phyloP scores from a whole-genome alignment of 1,140 invertebrate species.

The Venustaconcha ellipsiformis region DNA sequence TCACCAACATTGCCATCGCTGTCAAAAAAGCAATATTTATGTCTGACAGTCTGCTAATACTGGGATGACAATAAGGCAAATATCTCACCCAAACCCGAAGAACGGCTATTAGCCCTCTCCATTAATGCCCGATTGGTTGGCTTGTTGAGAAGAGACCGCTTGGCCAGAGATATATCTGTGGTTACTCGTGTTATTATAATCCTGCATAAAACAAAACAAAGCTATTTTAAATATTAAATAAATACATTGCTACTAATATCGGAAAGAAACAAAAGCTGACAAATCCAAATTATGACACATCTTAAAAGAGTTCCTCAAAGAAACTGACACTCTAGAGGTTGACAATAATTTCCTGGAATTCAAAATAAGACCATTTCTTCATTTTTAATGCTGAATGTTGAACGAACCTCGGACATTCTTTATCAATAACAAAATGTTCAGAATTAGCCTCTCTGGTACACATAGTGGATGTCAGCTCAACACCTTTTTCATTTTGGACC shows the following conservation, averaged over 20 bases:
- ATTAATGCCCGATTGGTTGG: constrained; percentile 95
- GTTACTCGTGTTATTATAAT: constrained; percentile 99
- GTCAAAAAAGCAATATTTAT: neutral
- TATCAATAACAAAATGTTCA: too few relatives aligned
- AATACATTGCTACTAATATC: neutral
- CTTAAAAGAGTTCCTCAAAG: neutral
- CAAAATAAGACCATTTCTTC: too few relatives aligned
- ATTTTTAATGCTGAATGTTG: too few relatives aligned
- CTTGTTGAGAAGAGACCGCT: constrained; percentile 98
- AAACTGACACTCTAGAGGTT: neutral
- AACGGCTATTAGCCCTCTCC: constrained; percentile 91
- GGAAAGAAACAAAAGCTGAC: neutral
- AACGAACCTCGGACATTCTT: too few relatives aligned
- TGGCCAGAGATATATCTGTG: constrained; percentile 99
- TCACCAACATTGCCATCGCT: too few relatives aligned
- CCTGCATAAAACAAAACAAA: constrained; percentile 72
- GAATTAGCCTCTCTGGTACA: too few relatives aligned
- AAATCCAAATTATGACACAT: neutral
- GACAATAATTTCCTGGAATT: too few relatives aligned
- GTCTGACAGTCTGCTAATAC: neutral
- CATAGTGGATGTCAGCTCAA: too few relatives aligned
- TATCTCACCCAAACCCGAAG: constrained; percentile 75
- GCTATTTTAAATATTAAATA: neutral
- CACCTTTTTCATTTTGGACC: too few relatives aligned
- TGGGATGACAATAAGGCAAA: too few relatives aligned